Evolutionary conservation across 2,797 vertebrate species (phyloP), one percentile per base, ranked within the genome.

Genomic region (Enteromius trimaculatus): DNA sequence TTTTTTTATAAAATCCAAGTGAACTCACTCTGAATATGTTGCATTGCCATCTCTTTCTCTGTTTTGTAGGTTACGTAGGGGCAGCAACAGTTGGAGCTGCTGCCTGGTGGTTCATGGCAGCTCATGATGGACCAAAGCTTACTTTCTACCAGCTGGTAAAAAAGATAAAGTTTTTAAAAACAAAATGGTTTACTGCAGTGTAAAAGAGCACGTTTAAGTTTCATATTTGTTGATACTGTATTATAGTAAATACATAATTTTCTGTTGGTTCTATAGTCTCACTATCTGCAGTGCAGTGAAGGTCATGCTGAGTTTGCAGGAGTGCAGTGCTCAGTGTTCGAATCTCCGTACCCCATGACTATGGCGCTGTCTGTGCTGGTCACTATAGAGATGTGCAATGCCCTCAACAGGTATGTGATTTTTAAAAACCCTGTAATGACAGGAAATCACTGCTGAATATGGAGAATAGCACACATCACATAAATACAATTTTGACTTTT

Each of bases 341-440:
- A 95, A 90, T 95, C 95, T 42, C 94, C 95, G 0, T 93, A 94
- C 86, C 94, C 94, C 6, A 95, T 95, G 95, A 95, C 95, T 1
- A 95, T 95, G 95, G 95, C 95, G 7, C 86, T 95, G 85, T 95
- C 95, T 34, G 95, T 95, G 64, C 92, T 95, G 66, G 95, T 95
- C 71, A 95, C 95, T 88, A 95, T 95, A 86, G 95, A 95, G 89
- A 95, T 95, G 95, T 95, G 94, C 88, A 95, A 95, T 3, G 95
- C 95, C 79, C 89, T 95, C 60, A 95, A 95, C 94, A 96, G 95
- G 95, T 95, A 85, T 29, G 69, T 42, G 10, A 47, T 60, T 42
- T 19, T 31, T 1, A 51, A 65, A 23, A 70, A 62, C 31, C 70
- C 1, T 23, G 5, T 51, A 21, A 44, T 62, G 3, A 71, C 17